Percentiles rank a stretch among this genome's conserved stretches.
These are phyloP conservation scores for Onychorhynchus coronatus DNA, from an alignment of 2,113 vertebrate species.

Conservation along the genomic window DNA sequence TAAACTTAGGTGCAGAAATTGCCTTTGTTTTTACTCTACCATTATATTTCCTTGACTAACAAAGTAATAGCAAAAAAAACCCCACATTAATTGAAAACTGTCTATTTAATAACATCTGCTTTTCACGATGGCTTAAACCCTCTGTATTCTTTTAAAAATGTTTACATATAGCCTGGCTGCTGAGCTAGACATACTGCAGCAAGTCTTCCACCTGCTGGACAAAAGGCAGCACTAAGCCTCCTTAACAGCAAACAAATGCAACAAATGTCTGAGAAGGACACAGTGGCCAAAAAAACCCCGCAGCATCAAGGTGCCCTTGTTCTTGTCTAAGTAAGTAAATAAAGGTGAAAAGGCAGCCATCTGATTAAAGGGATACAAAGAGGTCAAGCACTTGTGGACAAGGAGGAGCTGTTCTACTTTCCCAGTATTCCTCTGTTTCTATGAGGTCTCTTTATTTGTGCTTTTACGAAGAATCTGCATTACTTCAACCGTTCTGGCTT, in stretches of 20 bases:
- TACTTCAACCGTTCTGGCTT: too few species aligned
- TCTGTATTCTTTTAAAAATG: background rate
- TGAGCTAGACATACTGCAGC: background rate
- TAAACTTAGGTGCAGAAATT: background rate
- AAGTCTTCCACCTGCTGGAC: conserved; percentile 69
- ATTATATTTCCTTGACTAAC: background rate
- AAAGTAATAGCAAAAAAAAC: background rate
- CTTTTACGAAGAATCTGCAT: background rate
- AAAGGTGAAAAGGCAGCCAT: conserved; percentile 5
- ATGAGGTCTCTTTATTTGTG: background rate
- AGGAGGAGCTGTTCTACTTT: background rate
- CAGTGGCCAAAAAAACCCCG: background rate
- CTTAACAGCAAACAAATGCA: conserved; percentile 63
- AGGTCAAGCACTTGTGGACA: background rate
- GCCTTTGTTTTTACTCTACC: background rate
- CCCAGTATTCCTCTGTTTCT: background rate
- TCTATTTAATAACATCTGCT: background rate
- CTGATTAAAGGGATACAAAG: background rate
- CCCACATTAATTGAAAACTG: background rate
- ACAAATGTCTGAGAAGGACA: background rate
- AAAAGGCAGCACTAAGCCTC: conserved; percentile 33
- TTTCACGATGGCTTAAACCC: background rate
- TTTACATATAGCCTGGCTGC: background rate
- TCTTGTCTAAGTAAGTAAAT: conserved; percentile 16
- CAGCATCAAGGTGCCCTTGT: background rate